Conservation (phyloP, 2,888 invertebrate genomes). For the Lepas anatifera region DNA sequence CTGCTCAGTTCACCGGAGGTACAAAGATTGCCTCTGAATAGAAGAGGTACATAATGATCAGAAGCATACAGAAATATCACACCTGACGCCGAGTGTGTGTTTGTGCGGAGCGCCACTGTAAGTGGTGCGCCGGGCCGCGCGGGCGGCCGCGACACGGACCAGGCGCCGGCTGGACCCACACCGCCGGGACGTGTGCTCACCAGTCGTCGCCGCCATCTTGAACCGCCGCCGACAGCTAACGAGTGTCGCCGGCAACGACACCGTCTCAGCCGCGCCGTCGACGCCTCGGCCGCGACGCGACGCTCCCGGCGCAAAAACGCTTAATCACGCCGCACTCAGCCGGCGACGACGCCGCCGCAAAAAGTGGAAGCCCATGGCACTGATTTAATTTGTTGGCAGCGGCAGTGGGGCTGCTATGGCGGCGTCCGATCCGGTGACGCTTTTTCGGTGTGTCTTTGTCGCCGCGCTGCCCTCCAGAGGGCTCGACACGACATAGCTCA, state of each 20-base stretch:
- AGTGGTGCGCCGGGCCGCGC: too few relatives aligned
- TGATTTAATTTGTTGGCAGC: slow-evolving; percentile 8
- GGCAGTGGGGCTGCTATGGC: not conserved
- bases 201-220: slow-evolving; percentile 2
- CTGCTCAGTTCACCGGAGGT: too few relatives aligned
- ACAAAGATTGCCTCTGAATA: too few relatives aligned
- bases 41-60: too few relatives aligned
- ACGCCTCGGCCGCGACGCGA: not conserved
- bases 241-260: not conserved
- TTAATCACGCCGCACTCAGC: not conserved
- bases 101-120: too few relatives aligned
- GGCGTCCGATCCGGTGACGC: not conserved
- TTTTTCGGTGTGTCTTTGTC: not conserved
- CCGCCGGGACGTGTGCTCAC: too few relatives aligned
- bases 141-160: not conserved
- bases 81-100: too few relatives aligned
- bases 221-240: not conserved
- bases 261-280: not conserved
- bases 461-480: too few relatives aligned
- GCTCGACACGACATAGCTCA: too few relatives aligned
- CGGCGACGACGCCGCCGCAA: not conserved
- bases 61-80: too few relatives aligned
- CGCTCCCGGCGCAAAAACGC: slow-evolving; percentile 3
- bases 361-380: not conserved
- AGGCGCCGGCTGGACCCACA: not conserved